Percentiles rank a stretch among this genome's conserved stretches.
Conservation (phyloP, 2,113 vertebrate species). For the Canis aureus region DNA sequence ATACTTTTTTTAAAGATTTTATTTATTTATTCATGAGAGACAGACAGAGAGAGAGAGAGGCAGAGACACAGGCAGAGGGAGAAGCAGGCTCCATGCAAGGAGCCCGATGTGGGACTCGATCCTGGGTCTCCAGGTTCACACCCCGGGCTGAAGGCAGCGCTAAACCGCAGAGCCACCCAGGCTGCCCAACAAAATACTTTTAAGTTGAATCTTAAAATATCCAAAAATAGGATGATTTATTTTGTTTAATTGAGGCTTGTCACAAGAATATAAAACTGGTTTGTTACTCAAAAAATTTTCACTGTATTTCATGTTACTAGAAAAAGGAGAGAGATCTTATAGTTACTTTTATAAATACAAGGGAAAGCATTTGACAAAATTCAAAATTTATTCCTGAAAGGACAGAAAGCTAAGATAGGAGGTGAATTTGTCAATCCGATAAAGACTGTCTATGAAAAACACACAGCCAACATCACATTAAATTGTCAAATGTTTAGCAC, state of each 20-base stretch:
- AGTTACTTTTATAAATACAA: not conserved
- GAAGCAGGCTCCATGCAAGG: too few relatives aligned
- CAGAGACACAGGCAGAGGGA: too few relatives aligned
- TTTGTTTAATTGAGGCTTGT: not conserved
- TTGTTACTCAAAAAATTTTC: not conserved
- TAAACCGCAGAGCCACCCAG: too few relatives aligned
- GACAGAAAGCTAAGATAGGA: not conserved
- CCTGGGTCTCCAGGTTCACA: too few relatives aligned
- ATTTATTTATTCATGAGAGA: too few relatives aligned
- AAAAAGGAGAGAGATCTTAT: not conserved
- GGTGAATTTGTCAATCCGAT: not conserved
- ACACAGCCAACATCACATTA: not conserved
- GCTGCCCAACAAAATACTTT: not conserved
- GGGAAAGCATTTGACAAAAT: not conserved
- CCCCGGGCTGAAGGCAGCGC: too few relatives aligned
- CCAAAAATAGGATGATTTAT: not conserved
- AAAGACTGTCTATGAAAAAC: not conserved
- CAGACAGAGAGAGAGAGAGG: too few relatives aligned
- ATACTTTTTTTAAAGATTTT: not conserved
- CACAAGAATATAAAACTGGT: not conserved
- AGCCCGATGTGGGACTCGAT: too few relatives aligned
- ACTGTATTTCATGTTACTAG: not conserved
- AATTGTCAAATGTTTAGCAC: not conserved
- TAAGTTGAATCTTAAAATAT: conserved; percentile 1
- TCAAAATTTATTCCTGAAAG: conserved; percentile 28